Evolutionary conservation across 2,113 vertebrate species (phyloP).

Genomic region (Nyctibius bracteatus): DNA sequence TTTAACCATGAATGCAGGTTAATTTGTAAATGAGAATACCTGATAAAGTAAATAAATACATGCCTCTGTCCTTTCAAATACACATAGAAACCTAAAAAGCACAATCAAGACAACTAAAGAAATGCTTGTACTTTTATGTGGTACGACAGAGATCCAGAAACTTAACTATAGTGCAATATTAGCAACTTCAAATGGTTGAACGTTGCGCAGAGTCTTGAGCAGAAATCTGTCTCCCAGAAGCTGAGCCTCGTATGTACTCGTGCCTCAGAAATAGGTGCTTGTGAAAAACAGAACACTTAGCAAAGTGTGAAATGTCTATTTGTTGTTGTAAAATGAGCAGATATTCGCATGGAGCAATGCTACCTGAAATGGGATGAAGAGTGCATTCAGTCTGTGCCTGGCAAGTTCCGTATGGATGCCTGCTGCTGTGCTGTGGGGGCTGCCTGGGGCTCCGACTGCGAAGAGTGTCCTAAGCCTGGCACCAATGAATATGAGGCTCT

Average conservation of each 20-base stretch:
- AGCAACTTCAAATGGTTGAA: not conserved
- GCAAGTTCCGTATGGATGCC: slow-evolving; percentile 73
- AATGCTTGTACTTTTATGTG: not conserved
- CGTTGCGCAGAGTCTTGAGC: not conserved
- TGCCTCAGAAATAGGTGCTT: not conserved
- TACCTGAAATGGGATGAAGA: slow-evolving; percentile 76
- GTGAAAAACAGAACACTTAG: not conserved
- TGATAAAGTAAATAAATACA: not conserved
- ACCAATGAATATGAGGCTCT: slow-evolving; percentile 58
- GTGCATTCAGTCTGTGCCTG: slow-evolving; percentile 61
- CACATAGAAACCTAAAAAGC: not conserved
- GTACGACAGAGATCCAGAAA: not conserved
- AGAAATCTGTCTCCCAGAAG: not conserved
- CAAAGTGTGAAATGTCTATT: not conserved
- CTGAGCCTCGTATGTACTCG: fast-evolving
- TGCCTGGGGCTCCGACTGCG: slow-evolving; percentile 75
- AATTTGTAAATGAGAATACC: not conserved
- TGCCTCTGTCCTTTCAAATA: not conserved
- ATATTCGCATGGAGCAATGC: slow-evolving; percentile 76
- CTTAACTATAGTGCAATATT: fast-evolving
- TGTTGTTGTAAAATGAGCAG: slow-evolving; percentile 20
- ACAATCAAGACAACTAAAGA: not conserved
- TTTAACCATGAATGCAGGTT: not conserved
- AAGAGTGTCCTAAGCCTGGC: slow-evolving; percentile 70
- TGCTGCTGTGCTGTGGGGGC: slow-evolving; percentile 79